phyloP scores from a whole-genome alignment of 2,797 vertebrate genomes.

The Sorex maritimensis region DNA sequence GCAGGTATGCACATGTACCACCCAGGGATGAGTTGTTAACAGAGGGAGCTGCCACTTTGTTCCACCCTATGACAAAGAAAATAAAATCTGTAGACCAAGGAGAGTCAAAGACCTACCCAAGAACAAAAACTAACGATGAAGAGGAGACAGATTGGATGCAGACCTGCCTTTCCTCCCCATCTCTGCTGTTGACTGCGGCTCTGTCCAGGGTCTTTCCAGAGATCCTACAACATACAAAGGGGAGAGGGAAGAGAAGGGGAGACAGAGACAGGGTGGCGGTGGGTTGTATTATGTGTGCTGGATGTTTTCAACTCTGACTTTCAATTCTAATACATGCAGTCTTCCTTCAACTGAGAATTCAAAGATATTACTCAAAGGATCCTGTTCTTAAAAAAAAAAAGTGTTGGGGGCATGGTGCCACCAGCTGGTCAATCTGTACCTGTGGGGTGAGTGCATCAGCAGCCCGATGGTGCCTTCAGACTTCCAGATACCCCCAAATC shows the following conservation, averaged over 20 bases:
- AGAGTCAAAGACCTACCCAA: not conserved
- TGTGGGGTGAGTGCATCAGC: no score
- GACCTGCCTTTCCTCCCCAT: not conserved
- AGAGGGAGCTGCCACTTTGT: no score
- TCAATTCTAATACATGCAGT: not conserved
- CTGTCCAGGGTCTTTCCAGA: no score
- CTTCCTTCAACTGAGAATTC: constrained; percentile 31
- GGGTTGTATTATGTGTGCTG: rapidly evolving
- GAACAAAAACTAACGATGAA: not conserved
- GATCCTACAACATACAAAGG: not conserved
- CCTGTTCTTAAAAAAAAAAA: constrained; percentile 58
- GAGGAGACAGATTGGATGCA: not conserved
- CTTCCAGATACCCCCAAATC: no score
- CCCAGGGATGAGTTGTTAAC: not conserved
- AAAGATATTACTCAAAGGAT: constrained; percentile 57
- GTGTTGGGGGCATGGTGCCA: no score
- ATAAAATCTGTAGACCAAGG: not conserved
- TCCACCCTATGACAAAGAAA: no score
- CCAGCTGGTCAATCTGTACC: no score
- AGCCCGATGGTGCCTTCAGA: no score
- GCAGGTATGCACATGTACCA: not conserved
- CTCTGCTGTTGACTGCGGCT: no score
- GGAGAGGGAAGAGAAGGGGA: not conserved
- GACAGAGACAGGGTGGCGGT: not conserved
- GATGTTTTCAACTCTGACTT: not conserved